Evolutionary conservation across 2,113 vertebrate species (phyloP).

Genomic region (Phoxinus phoxinus): DNA sequence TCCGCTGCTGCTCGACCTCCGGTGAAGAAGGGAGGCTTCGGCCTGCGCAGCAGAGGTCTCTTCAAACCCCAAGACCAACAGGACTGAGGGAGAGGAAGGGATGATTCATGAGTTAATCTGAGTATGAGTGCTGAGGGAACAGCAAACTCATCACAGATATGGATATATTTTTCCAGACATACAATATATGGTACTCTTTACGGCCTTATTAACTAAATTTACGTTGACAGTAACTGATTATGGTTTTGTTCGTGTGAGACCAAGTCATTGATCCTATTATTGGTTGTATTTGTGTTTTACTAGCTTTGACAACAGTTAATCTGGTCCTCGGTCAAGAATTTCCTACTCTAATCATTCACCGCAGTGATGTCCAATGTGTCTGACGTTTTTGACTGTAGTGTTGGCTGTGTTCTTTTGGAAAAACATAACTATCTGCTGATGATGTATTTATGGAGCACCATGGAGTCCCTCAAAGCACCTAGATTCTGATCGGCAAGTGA

Average conservation of each 20-base stretch:
- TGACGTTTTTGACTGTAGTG: conserved; percentile 33
- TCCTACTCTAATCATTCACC: conserved; percentile 36
- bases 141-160: conserved; percentile 43
- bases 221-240: conserved; percentile 12
- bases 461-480: background rate
- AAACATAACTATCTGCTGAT: conserved; percentile 20
- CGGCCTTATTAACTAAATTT: conserved; percentile 40
- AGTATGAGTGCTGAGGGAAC: conserved; percentile 41
- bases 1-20: conserved; percentile 62
- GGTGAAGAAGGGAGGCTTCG: conserved; percentile 74
- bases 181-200: conserved; percentile 48
- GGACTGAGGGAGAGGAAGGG: conserved; percentile 45
- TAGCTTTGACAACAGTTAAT: conserved; percentile 28
- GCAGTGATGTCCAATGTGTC: conserved; percentile 51
- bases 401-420: conserved; percentile 20
- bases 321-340: conserved; percentile 1
- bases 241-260: conserved; percentile 12
- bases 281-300: conserved; percentile 50
- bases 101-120: background rate
- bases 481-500: background rate
- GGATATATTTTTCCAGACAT: conserved; percentile 59
- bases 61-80: conserved; percentile 75
- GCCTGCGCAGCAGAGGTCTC: conserved; percentile 71
- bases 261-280: conserved; percentile 33
- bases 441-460: conserved; percentile 4